A percentile compares a stretch with the other conserved stretches of the same genome.
Evolutionary conservation across 2,888 invertebrate genomes (phyloP).

Genomic region (Pachliopta kotzebuea): DNA sequence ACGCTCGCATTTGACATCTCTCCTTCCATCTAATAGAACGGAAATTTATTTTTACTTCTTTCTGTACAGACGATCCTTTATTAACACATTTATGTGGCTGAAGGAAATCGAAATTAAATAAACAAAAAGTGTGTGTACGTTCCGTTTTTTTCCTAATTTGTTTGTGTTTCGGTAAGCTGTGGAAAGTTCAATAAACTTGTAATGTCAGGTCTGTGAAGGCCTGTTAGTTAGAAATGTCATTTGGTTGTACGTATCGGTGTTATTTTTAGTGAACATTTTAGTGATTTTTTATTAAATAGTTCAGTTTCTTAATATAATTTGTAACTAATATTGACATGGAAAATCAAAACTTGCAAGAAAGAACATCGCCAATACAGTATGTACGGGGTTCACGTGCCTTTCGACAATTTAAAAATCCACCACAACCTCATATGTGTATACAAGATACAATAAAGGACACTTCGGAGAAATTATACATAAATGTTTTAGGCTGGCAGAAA

Average conservation of each 20-base stretch:
- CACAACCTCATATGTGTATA: conserved; percentile 89
- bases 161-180: conserved; percentile 24
- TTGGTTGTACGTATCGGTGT: conserved; percentile 29
- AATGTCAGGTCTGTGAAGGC: conserved; percentile 45
- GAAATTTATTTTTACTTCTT: conserved; percentile 44
- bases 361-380: conserved; percentile 76
- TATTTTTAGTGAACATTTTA: conserved; percentile 28
- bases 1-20: conserved; percentile 31
- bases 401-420: conserved; percentile 86
- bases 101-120: conserved; percentile 23
- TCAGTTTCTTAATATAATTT: conserved; percentile 33
- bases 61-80: conserved; percentile 44
- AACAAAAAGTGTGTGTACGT: conserved; percentile 23
- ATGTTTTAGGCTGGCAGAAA: conserved; percentile 87
- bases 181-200: conserved; percentile 70
- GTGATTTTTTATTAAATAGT: conserved; percentile 24
- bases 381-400: conserved; percentile 82
- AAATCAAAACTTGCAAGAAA: conserved; percentile 64
- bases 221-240: conserved; percentile 29
- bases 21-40: conserved; percentile 39
- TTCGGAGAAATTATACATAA: conserved; percentile 81
- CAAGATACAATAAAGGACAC: conserved; percentile 82
- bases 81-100: conserved; percentile 40
- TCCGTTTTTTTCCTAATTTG: conserved; percentile 25
- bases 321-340: conserved; percentile 59